Evolutionary conservation across 2,113 vertebrate genomes (phyloP).

Genomic region (Pycnonotus jocosus): DNA sequence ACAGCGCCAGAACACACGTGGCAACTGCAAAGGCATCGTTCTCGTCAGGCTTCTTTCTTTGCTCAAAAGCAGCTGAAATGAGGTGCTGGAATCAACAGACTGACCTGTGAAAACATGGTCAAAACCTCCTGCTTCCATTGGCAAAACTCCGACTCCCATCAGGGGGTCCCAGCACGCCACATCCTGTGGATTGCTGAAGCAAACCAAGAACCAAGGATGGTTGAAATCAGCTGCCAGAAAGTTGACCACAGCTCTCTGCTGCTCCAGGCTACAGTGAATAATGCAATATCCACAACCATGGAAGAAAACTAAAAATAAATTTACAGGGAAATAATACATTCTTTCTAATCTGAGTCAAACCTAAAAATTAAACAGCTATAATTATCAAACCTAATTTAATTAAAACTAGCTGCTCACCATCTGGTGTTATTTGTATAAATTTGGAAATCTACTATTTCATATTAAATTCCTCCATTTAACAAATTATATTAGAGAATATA

Average conservation of each 20-base stretch:
- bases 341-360: constrained; percentile 75
- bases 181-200: not conserved
- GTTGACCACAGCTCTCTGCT: not conserved
- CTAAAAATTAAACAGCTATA: constrained; percentile 77
- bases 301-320: constrained; percentile 66
- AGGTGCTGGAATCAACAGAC: not conserved
- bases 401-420: constrained; percentile 75
- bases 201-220: not conserved
- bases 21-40: rapidly evolving
- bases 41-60: not conserved
- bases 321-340: constrained; percentile 54
- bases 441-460: constrained; percentile 72
- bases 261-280: not conserved
- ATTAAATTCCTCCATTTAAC: constrained; percentile 68
- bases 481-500: constrained; percentile 59
- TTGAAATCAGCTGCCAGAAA: not conserved
- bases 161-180: rapidly evolving
- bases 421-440: constrained; percentile 76
- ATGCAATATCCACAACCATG: not conserved
- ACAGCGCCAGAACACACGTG: rapidly evolving
- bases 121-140: not conserved
- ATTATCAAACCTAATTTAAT: constrained; percentile 78
- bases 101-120: not conserved
- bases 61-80: not conserved
- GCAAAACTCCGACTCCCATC: not conserved